A percentile compares a stretch with the other conserved stretches of the same genome.
phyloP scores from a whole-genome alignment of 2,113 vertebrate genomes.

The Cepphus grylle region DNA sequence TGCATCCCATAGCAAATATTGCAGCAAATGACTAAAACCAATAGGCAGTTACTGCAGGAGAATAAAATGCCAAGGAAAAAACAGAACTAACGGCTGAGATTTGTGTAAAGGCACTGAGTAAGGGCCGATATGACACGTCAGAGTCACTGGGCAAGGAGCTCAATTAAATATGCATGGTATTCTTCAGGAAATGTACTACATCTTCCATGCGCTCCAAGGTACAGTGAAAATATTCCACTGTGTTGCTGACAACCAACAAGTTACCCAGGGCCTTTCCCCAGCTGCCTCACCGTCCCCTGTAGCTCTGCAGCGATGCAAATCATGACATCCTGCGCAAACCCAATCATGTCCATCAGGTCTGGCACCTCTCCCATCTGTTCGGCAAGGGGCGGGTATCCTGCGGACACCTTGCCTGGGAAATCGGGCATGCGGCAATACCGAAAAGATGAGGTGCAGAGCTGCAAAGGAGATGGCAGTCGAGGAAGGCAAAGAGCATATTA shows the following conservation, averaged over 20 bases:
- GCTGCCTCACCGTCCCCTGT: not conserved
- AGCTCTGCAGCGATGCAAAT: not conserved
- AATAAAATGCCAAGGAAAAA: not conserved
- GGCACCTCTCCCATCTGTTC: not conserved
- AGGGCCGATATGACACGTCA: not conserved
- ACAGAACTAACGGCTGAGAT: fast-evolving
- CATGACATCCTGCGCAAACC: not conserved
- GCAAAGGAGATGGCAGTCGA: not conserved
- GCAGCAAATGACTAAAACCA: not conserved
- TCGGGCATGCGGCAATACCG: not conserved
- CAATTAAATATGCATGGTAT: not conserved
- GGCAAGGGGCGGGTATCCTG: not conserved
- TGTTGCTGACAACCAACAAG: not conserved
- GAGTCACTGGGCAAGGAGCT: not conserved
- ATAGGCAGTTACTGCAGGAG: not conserved
- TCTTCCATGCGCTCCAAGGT: not conserved
- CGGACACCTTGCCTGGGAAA: not conserved
- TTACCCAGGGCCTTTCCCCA: not conserved
- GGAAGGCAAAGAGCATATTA: not conserved
- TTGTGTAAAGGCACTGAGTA: not conserved
- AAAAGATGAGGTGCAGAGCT: not conserved
- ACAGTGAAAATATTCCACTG: not conserved
- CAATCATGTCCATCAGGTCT: not conserved
- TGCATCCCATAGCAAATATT: not conserved
- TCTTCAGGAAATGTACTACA: not conserved